A percentile compares a stretch with the other conserved stretches of the same genome.
Conservation (phyloP, 2,797 vertebrate genomes). For the Anguilla anguilla region DNA sequence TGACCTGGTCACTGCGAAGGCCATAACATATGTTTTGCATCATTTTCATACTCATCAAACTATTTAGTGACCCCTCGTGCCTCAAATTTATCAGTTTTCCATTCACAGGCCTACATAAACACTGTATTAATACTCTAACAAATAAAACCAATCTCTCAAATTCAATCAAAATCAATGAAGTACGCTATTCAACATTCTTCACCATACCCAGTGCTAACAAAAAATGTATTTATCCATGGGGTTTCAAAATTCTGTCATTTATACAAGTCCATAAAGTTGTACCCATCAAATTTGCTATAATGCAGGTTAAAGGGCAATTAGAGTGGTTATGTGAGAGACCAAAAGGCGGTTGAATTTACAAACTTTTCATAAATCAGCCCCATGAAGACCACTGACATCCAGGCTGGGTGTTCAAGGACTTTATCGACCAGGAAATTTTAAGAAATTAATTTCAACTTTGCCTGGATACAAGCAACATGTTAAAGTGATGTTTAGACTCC, state of each 20-base stretch:
- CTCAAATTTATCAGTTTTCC: too few relatives aligned
- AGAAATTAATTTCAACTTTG: background rate
- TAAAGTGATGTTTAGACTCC: too few relatives aligned
- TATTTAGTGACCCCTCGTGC: too few relatives aligned
- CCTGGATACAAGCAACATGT: background rate
- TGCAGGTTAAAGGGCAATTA: background rate
- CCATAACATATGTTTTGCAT: too few relatives aligned
- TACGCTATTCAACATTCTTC: background rate
- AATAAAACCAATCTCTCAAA: background rate
- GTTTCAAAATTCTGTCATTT: background rate
- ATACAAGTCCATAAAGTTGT: background rate
- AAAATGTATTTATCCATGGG: conserved; percentile 5
- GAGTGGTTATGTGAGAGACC: background rate
- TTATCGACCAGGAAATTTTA: background rate
- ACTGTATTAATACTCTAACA: background rate
- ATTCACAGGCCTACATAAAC: too few relatives aligned
- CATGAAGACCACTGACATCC: background rate
- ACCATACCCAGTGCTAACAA: background rate
- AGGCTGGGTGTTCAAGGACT: background rate
- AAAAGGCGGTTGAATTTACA: background rate
- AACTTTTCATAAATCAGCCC: background rate
- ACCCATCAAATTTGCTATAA: background rate
- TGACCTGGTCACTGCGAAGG: too few relatives aligned
- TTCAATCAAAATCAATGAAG: background rate
- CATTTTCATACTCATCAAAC: too few relatives aligned